Evolutionary conservation across 2,888 invertebrate species (phyloP), one percentile per base, ranked within the genome.

Genomic region (Peribatodes rhomboidaria): DNA sequence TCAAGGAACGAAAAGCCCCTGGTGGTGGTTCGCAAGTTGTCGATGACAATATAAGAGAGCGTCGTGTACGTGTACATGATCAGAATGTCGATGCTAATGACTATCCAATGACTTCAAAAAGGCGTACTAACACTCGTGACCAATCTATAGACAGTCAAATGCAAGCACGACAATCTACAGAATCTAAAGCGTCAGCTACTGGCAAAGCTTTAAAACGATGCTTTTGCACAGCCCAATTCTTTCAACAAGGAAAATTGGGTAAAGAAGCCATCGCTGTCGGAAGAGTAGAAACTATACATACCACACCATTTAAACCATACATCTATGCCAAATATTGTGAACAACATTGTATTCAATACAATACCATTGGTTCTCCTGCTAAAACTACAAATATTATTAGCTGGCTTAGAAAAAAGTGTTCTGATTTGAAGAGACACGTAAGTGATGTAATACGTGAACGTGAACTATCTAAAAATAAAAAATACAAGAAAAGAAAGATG

Each of bases 121-220:
- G 16, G 16, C 16, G 8, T 16, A 41, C 41, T 16, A 41, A 16
- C 16, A 41, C 41, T 3, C 16, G 16, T 2, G 16, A 10, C 41
- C n/a, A 41, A 16, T 16, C 41, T 16, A 41, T 41, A 41, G 16
- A 41, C 16, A 41, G 41, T 46, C 13, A 46, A 13, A 50, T 35
- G 18, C 50, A 50, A 35, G 33, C 35, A 35, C 2, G 0, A 7
- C 13, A 76, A 13, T 13, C 1, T 42, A 20, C 56, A 20, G n/a
- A 18, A 52, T 37, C 55, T 31, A 68, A 50, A 47, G 58, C 57
- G 16, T 58, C 64, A 22, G 60, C 53, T 59, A 35, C 35, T 49
- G 46, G 56, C 7, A 56, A 31, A 10, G 47, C 59, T 35, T 49
- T 68, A 14, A 68, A 68, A 50, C 55, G 65, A 44, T 68, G 65